Evolutionary conservation across 2,888 invertebrate genomes (phyloP), one percentile per base, ranked within the genome.

Genomic region (Drosophila acutilabella): DNA sequence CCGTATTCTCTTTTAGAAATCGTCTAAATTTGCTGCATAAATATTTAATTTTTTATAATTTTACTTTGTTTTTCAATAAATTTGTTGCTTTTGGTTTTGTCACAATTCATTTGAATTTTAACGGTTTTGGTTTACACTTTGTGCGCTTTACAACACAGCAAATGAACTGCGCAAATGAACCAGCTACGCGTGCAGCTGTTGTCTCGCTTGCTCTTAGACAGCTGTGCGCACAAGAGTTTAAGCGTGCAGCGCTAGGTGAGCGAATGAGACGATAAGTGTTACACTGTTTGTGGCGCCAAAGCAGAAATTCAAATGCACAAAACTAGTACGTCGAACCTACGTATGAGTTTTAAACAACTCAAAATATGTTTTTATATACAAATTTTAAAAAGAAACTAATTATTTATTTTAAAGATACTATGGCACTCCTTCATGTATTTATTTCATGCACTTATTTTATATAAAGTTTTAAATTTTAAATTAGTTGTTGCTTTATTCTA

Each of bases 1-100:
- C 10, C 2, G 7, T 13, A 71, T 59, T 65, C 0, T 7, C 0
- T 62, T 86, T 0, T 72, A 85, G 85, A 85, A 74, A 78, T 85
- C 52, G 89, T 85, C 42, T 88, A 33, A 75, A 1, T 13, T 5
- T 30, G 2, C 16, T 33, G 3, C 16, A 16, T 13, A 10, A 30
- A 14, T 36, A 51, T 20, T 45, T 1, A 10, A 30, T 14, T 45
- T 4, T 16, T 13, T 33, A 11, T 36, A 52, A 44, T 16, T 30
- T 26, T 4, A 10, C 10, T 36, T 20, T 38, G 36, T 1, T 23
- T 1, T 16, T 42, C 23, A 36, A 36, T 36, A 52, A 52, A 60
- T 42, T 36, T 14, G 20, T 33, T 10, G 11, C 5, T 16, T 4
- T n/a, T 41, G 5, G 2, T 33, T 23, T 8, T 48, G 53, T 16